phyloP scores from a whole-genome alignment of 1,140 invertebrate species.

The Bombus picipes region DNA sequence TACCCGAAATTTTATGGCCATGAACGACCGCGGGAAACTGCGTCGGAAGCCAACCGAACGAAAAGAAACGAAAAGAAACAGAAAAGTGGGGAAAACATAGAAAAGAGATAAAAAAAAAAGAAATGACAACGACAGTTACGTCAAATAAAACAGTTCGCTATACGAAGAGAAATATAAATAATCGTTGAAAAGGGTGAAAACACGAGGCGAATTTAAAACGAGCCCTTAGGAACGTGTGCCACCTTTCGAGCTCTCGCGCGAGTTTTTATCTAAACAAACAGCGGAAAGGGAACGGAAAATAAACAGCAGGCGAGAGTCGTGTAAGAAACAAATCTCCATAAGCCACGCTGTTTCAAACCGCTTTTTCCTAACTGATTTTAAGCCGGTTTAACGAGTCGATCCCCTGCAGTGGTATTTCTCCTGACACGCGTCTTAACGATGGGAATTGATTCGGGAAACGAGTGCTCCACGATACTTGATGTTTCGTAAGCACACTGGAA shows the following conservation, averaged over 20 bases:
- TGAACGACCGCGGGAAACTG: neutral
- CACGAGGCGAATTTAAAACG: neutral
- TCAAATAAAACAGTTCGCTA: neutral
- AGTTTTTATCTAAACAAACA: constrained; percentile 1
- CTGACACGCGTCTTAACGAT: neutral
- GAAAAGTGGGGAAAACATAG: neutral
- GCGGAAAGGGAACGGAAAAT: neutral
- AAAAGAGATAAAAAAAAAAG: neutral
- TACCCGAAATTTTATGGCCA: constrained; percentile 16
- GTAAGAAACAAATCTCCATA: constrained; percentile 14
- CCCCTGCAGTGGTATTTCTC: neutral
- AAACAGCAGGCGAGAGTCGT: neutral
- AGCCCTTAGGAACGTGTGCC: constrained; percentile 1
- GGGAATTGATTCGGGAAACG: neutral
- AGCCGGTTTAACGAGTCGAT: neutral
- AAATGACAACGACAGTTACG: neutral
- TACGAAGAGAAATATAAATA: neutral
- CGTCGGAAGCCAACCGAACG: neutral
- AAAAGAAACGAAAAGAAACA: neutral
- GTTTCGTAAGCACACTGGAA: neutral
- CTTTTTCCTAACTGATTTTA: neutral
- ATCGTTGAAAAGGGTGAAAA: neutral
- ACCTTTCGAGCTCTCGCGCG: neutral
- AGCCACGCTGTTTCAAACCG: neutral
- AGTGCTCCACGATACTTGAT: neutral